Percentiles rank a stretch among this genome's conserved stretches.
phyloP scores from a whole-genome alignment of 1,140 invertebrate species.

The Drosophila sulfurigaster region DNA sequence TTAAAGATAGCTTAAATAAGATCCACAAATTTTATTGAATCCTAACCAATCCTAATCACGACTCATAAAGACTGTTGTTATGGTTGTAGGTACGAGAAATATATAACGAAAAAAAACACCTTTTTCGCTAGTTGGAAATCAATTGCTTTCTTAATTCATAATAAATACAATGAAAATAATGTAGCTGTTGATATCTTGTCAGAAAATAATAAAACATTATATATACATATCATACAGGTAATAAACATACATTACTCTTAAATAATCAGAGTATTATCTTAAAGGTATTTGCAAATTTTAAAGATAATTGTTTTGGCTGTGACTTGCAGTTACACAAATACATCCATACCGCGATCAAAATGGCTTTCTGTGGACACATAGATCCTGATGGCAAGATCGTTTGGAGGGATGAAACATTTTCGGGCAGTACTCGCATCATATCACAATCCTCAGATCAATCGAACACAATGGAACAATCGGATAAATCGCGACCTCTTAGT shows the following conservation, averaged over 20 bases:
- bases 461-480: background rate
- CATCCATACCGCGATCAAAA: constrained; percentile 13
- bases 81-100: no score
- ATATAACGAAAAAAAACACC: background rate
- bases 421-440: constrained; percentile 1
- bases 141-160: background rate
- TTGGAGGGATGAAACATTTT: constrained; percentile 40
- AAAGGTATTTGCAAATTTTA: constrained; percentile 16
- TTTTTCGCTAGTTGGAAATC: background rate
- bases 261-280: background rate
- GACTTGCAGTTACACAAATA: constrained; percentile 27
- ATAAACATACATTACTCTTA: background rate
- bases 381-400: constrained; percentile 29
- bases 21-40: no score
- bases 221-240: constrained; percentile 1
- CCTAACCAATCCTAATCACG: no score
- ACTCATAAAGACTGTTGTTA: no score
- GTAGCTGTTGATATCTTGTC: background rate
- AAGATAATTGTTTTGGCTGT: background rate
- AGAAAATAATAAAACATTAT: background rate
- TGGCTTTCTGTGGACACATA: constrained; percentile 52
- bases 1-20: no score
- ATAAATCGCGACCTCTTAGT: background rate
- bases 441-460: background rate
- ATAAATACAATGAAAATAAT: background rate